Conservation (phyloP, 2,113 vertebrate genomes). For the Hyperoodon ampullatus region DNA sequence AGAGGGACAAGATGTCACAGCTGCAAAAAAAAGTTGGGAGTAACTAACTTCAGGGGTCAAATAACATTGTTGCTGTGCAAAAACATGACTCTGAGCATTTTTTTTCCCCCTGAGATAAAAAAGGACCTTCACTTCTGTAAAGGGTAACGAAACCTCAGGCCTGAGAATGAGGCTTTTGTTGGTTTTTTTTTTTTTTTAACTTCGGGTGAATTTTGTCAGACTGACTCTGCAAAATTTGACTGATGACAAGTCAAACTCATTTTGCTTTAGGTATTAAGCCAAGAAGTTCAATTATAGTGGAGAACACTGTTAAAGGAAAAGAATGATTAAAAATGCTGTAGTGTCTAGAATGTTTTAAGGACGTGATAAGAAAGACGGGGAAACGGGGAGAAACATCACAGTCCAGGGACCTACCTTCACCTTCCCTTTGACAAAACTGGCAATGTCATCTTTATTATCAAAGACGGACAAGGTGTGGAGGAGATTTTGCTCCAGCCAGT, state of each 20-base stretch:
- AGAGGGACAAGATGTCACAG: not conserved
- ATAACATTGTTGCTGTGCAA: not conserved
- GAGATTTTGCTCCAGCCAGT: constrained; percentile 96
- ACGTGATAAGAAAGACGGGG: not conserved
- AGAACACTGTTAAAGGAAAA: not conserved
- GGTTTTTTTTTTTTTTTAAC: not conserved
- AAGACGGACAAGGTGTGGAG: constrained; percentile 96
- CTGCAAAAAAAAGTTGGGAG: not conserved
- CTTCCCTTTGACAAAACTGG: constrained; percentile 96
- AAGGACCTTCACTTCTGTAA: not conserved
- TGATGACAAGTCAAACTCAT: not conserved
- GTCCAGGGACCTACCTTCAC: constrained; percentile 89
- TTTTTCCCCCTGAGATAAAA: not conserved
- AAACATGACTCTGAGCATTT: not conserved
- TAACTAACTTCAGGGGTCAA: not conserved
- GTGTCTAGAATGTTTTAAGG: not conserved
- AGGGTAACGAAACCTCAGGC: not conserved
- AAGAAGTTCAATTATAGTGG: not conserved
- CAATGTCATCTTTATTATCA: constrained; percentile 97
- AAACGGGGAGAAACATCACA: accelerated
- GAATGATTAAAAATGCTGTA: not conserved
- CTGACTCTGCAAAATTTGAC: not conserved
- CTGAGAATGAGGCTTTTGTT: not conserved
- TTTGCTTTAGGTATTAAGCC: not conserved
- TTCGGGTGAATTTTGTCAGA: not conserved